Conservation (phyloP, 1,140 invertebrate species). For the Gryllus bimaculatus region DNA sequence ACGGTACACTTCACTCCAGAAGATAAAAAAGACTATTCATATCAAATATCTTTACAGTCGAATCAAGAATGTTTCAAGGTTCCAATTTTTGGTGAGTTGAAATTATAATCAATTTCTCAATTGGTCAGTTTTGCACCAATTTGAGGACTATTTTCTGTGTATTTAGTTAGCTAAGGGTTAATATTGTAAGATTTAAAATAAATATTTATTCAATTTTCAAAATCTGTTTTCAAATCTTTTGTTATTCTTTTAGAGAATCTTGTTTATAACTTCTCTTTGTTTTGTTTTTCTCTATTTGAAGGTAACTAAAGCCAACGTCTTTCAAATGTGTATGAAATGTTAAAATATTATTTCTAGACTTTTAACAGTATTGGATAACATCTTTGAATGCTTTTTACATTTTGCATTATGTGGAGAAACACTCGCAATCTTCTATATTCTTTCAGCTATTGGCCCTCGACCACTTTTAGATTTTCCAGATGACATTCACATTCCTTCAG, state of each 20-base stretch:
- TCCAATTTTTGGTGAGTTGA: background rate
- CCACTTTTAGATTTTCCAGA: conserved; percentile 40
- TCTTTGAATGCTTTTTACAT: background rate
- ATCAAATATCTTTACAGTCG: background rate
- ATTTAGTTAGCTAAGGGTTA: background rate
- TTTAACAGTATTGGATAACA: background rate
- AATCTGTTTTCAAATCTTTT: no score
- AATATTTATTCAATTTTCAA: no score
- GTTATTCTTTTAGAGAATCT: no score
- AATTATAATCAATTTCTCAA: background rate
- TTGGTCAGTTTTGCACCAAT: background rate
- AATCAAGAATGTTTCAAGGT: background rate
- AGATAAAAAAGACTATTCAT: background rate
- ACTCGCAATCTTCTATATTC: background rate
- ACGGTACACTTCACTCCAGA: background rate
- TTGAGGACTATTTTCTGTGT: background rate
- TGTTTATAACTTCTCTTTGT: no score
- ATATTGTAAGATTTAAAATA: no score
- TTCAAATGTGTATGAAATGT: no score
- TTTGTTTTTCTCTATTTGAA: no score
- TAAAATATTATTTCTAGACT: background rate
- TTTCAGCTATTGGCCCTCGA: conserved; percentile 35
- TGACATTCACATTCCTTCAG: conserved; percentile 32
- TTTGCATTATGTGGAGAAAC: background rate
- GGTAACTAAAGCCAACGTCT: no score